Conservation (phyloP, 2,113 vertebrate genomes). For the Zosterops borbonicus region DNA sequence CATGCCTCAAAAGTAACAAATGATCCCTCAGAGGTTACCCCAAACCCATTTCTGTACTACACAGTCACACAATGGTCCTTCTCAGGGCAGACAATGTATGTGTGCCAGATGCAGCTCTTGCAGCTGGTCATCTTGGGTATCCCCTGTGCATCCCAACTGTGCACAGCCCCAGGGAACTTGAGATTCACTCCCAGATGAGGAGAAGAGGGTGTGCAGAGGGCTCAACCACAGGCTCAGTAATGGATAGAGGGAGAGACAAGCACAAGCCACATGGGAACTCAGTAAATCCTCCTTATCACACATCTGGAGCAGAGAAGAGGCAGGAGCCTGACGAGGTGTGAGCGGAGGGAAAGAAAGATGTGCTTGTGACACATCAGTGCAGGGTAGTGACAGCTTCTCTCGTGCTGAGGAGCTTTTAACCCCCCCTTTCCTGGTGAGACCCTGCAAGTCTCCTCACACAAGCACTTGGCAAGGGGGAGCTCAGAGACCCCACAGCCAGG, state of each 20-base stretch:
- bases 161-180: neutral
- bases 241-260: neutral
- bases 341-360: neutral
- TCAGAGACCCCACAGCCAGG: neutral
- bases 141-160: neutral
- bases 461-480: conserved; percentile 11
- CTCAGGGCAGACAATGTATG: fast-evolving
- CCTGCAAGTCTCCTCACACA: conserved; percentile 23
- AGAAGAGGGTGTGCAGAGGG: neutral
- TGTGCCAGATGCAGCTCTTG: neutral
- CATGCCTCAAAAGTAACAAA: neutral
- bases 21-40: neutral
- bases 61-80: neutral
- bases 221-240: neutral
- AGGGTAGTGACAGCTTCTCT: neutral
- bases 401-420: neutral
- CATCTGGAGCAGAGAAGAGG: neutral
- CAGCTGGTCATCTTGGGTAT: neutral
- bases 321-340: neutral
- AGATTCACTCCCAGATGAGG: neutral
- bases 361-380: neutral
- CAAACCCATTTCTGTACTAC: neutral
- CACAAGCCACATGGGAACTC: neutral
- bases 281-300: neutral
- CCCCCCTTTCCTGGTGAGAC: neutral